phyloP scores from a whole-genome alignment of 2,113 vertebrate species.

The Phocoena phocoena region DNA sequence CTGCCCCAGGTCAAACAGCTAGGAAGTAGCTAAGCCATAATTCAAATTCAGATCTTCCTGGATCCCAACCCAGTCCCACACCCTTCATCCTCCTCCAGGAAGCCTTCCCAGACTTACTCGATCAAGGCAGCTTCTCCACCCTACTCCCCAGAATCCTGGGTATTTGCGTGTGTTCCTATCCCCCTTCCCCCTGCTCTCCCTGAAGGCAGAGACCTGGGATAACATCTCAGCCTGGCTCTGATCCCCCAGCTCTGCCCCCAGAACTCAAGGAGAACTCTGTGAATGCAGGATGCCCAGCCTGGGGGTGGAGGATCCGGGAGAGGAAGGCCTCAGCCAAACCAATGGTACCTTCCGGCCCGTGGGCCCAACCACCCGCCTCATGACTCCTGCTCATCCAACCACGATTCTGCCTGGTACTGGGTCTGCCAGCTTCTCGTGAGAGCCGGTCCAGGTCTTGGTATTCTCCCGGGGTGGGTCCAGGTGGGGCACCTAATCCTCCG shows the following conservation, averaged over 20 bases:
- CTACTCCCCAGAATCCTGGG: background rate
- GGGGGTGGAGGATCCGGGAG: background rate
- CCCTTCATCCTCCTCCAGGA: constrained; percentile 44
- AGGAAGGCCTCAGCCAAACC: background rate
- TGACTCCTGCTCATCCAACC: background rate
- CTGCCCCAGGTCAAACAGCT: constrained; percentile 40
- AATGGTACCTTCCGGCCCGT: background rate
- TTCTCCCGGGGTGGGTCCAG: constrained; percentile 50
- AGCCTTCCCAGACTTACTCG: constrained; percentile 43
- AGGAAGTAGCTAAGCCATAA: constrained; percentile 44
- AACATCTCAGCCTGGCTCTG: background rate
- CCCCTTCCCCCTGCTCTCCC: background rate
- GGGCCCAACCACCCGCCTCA: background rate
- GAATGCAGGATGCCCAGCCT: background rate
- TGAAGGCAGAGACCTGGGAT: background rate
- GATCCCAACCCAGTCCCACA: background rate
- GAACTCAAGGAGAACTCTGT: background rate
- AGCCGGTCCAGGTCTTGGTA: background rate
- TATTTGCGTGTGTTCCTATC: background rate
- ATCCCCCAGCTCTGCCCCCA: background rate
- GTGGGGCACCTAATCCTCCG: constrained; percentile 57
- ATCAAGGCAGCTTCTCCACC: background rate
- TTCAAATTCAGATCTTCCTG: constrained; percentile 43
- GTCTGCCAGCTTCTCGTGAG: background rate
- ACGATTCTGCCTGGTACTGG: background rate